Percentiles rank a stretch among this genome's conserved stretches.
These are phyloP conservation scores for Leptoteleia sp. DNA, from an alignment of 1,140 invertebrate genomes.

Conservation along the genomic window DNA sequence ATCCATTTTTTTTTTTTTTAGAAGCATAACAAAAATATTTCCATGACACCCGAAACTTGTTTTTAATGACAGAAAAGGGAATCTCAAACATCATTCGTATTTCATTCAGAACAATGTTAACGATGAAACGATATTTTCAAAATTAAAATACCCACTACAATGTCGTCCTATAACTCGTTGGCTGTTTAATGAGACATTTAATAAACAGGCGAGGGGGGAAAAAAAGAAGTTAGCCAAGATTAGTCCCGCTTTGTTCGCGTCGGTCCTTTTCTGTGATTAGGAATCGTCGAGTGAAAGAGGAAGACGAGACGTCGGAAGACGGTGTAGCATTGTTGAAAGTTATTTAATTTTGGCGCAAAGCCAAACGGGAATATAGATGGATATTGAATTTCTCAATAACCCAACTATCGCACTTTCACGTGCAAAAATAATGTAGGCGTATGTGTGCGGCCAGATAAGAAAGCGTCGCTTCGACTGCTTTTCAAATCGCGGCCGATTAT, in stretches of 20 bases:
- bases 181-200: slow-evolving; percentile 10
- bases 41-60: too few relatives aligned
- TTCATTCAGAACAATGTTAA: too few relatives aligned
- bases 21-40: too few relatives aligned
- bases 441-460: neutral
- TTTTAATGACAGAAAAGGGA: too few relatives aligned
- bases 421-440: slow-evolving; percentile 36
- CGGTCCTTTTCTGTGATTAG: neutral
- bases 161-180: too few relatives aligned
- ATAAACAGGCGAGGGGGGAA: neutral
- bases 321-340: slow-evolving; percentile 29
- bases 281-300: too few relatives aligned
- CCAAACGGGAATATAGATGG: slow-evolving; percentile 27
- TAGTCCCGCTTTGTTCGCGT: neutral
- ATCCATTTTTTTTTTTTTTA: too few relatives aligned
- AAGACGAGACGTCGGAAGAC: slow-evolving; percentile 18
- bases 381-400: slow-evolving; percentile 45
- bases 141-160: too few relatives aligned
- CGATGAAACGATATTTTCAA: too few relatives aligned
- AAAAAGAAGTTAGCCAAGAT: slow-evolving; percentile 17
- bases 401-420: slow-evolving; percentile 26
- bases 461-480: too few relatives aligned
- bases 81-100: too few relatives aligned
- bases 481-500: too few relatives aligned
- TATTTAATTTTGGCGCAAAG: slow-evolving; percentile 32